A percentile compares a stretch with the other conserved stretches of the same genome.
phyloP scores from a whole-genome alignment of 2,797 vertebrate genomes.

The Epinephelus malabaricus region DNA sequence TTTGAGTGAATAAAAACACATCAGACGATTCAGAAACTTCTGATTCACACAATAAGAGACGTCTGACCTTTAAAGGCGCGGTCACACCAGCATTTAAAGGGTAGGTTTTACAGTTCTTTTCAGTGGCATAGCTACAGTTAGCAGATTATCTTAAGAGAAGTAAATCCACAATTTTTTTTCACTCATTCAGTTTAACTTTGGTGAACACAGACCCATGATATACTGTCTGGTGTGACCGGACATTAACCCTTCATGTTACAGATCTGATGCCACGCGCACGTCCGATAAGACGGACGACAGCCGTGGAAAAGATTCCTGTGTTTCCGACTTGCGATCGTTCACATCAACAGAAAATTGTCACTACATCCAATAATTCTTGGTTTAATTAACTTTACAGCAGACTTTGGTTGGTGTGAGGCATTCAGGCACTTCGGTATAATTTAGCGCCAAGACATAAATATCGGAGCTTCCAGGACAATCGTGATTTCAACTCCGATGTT shows the following conservation, averaged over 20 bases:
- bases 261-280: background rate
- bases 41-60: background rate
- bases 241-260: background rate
- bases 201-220: too few species aligned
- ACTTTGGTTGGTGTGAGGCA: too few species aligned
- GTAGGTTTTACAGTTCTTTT: too few species aligned
- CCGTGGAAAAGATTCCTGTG: too few species aligned
- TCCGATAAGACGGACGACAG: background rate
- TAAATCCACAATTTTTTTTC: background rate
- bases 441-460: too few species aligned
- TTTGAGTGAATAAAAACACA: conserved; percentile 42
- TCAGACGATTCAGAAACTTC: background rate
- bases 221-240: background rate
- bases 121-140: background rate
- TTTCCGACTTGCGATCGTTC: too few species aligned
- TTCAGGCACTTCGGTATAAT: too few species aligned
- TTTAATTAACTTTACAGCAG: too few species aligned
- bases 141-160: background rate
- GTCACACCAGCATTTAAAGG: background rate
- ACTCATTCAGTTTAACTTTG: background rate
- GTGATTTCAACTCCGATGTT: too few species aligned
- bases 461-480: too few species aligned
- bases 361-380: too few species aligned
- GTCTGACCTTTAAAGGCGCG: background rate
- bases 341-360: too few species aligned